Percentiles rank a stretch among this genome's conserved stretches.
phyloP scores from a whole-genome alignment of 1,140 invertebrate species.

The Achroia grisella region DNA sequence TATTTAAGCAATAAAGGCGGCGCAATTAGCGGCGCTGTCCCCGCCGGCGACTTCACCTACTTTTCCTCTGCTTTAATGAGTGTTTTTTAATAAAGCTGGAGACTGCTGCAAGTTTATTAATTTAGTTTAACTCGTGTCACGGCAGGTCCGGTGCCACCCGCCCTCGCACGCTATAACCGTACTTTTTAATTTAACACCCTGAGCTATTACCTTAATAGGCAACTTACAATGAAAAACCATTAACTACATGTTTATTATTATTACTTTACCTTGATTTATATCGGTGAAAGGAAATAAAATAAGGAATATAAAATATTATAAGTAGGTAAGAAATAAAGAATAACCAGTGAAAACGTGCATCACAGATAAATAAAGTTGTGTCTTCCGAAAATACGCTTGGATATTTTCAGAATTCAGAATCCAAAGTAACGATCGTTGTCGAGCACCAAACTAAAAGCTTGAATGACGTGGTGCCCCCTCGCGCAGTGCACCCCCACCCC shows the following conservation, averaged over 20 bases:
- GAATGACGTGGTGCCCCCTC: slow-evolving; percentile 52
- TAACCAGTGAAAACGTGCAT: not conserved
- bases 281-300: not conserved
- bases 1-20: slow-evolving; percentile 74
- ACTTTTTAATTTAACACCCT: slow-evolving; percentile 40
- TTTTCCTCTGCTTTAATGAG: slow-evolving; percentile 72
- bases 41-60: slow-evolving; percentile 71
- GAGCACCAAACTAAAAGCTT: slow-evolving; percentile 61
- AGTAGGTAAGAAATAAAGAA: not conserved
- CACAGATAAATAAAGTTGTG: slow-evolving; percentile 1
- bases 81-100: slow-evolving; percentile 72
- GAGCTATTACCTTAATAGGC: slow-evolving; percentile 19
- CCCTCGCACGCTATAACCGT: slow-evolving; percentile 29
- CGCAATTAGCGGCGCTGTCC: slow-evolving; percentile 72
- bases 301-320: not conserved
- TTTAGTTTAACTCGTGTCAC: slow-evolving; percentile 69
- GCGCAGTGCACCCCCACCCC: slow-evolving; percentile 26
- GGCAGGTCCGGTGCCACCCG: slow-evolving; percentile 32
- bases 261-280: slow-evolving; percentile 1
- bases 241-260: slow-evolving; percentile 18
- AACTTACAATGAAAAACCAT: slow-evolving; percentile 21
- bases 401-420: slow-evolving; percentile 33
- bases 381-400: slow-evolving; percentile 6
- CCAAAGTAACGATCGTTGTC: slow-evolving; percentile 60
- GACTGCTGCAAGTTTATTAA: slow-evolving; percentile 71